Base-by-base conservation (phyloP, 2,797 vertebrate species). In the Catamblyrhynchus diadema region DNA sequence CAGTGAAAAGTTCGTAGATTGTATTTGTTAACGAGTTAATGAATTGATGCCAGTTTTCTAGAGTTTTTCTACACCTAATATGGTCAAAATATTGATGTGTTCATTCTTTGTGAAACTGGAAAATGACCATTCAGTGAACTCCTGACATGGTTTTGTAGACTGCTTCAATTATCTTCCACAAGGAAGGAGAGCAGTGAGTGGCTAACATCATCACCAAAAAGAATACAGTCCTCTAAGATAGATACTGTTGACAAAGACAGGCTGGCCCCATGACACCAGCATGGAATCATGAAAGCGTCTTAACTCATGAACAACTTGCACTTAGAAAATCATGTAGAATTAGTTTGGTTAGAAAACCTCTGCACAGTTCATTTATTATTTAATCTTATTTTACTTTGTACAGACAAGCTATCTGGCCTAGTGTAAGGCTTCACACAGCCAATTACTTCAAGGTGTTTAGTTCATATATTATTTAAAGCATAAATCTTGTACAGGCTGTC, bases 381-480 rank as follows among this genome's bases (percentile, higher is more conserved):
- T 98, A 99, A 95, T 97, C 98, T 98, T 98, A 97, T 98, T 98
- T 98, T 98, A 97, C 98, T 98, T 98, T 98, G 98, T 98, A 98
- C 98, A 98, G 98, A 98, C 98, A 98, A 98, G 98, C 96, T 98
- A 97, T 98, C 98, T 98, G 98, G 97, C 97, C 97, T 98, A 96
- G 98, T 92, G 95, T 96, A 97, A 97, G 93, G 89, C 94, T 97
- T 98, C 97, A 97, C 96, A 97, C 97, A 98, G 97, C 97, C 98
- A 98, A 98, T 98, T 98, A 98, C 98, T 98, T 98, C 97, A 98
- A 98, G 98, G 97, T 98, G 98, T 98, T 98, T 98, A 98, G 97
- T 98, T 98, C 98, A 98, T 99, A 97, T 98, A 98, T 98, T 98
- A 99, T 98, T 98, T 97, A 98, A 97, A 96, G 96, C 94, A 96